Base-by-base conservation (phyloP, 2,888 invertebrate genomes). In the Aleiodes testaceus region DNA sequence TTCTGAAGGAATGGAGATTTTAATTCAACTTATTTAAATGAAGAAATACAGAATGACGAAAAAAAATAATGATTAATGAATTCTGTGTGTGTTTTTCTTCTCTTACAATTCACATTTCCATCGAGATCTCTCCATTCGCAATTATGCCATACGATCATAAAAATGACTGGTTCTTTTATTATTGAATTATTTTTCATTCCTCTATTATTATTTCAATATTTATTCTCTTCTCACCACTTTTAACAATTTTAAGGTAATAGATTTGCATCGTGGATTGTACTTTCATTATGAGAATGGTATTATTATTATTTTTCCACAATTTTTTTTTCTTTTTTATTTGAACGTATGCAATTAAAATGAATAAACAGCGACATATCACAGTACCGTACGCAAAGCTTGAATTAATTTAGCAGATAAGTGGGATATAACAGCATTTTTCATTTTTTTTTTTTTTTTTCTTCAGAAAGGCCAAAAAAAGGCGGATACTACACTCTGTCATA, bases 311-410 rank as follows among this genome's bases (percentile, higher is more conserved):
- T 9, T 42, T 22, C 16, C 49, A 42, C 16, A 16, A 14, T 36
- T 44, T 66, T 18, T 42, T 42, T 42, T 45, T 22, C 53, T 42
- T 20, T 67, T 44, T 42, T 55, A 53, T 53, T 67, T 67, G 59
- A 59, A 59, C 59, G 36, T 59, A 36, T 59, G 59, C 59, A 66
- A 66, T 66, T 78, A 80, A 79, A 79, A 78, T 75, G 74, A 82
- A 79, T 79, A 79, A 83, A 83, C 78, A 85, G 81, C 84, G 81
- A 84, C 81, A 82, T 84, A 85, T 85, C 85, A 85, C 85, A 85
- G 84, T 83, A 84, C 81, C 78, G 81, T 81, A 81, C 79, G 82
- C 84, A 83, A 84, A 85, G 81, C 83, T 79, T 81, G 75, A 82
- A 82, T 79, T 79, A 84, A 81, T 84, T 82, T 50, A 18, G 83